Conservation (phyloP, 2,888 invertebrate genomes). For the Agonopterix arenella region DNA sequence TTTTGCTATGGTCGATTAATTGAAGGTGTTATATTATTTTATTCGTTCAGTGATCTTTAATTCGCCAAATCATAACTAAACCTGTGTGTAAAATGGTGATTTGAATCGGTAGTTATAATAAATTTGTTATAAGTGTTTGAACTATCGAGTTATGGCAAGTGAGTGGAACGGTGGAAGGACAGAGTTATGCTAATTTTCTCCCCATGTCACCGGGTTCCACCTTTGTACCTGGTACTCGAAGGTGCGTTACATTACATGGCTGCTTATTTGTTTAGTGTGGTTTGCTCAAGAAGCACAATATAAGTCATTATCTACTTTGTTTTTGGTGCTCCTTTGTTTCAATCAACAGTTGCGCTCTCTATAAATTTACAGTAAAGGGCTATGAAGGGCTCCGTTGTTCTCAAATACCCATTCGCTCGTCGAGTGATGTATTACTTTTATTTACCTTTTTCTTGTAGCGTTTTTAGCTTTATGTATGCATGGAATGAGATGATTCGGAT, state of each 20-base stretch:
- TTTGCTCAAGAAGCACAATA: slow-evolving; percentile 5
- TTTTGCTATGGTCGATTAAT: slow-evolving; percentile 42
- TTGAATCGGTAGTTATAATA: slow-evolving; percentile 24
- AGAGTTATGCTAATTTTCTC: slow-evolving; percentile 67
- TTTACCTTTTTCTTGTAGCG: slow-evolving; percentile 13
- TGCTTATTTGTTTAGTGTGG: slow-evolving; percentile 21
- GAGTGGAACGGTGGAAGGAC: slow-evolving; percentile 54
- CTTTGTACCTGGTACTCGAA: slow-evolving; percentile 65
- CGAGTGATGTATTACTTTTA: slow-evolving; percentile 21
- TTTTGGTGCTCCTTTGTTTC: slow-evolving; percentile 21
- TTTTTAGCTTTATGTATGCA: slow-evolving; percentile 4
- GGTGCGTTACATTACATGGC: slow-evolving; percentile 53
- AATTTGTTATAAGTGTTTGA: slow-evolving; percentile 28
- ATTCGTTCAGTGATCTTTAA: slow-evolving; percentile 24
- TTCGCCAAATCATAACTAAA: slow-evolving; percentile 43
- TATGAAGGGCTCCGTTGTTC: slow-evolving; percentile 39
- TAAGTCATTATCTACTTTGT: slow-evolving; percentile 10
- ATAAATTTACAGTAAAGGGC: slow-evolving; percentile 36
- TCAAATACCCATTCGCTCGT: slow-evolving; percentile 12
- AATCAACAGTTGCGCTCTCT: slow-evolving; percentile 22
- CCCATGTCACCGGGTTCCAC: slow-evolving; percentile 67
- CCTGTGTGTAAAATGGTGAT: slow-evolving; percentile 36
- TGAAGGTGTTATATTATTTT: slow-evolving; percentile 37
- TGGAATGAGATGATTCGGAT: not conserved
- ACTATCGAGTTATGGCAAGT: slow-evolving; percentile 49